These are phyloP conservation scores for Neolamprologus toae DNA, from an alignment of 2,113 vertebrate genomes.

Conservation along the genomic window DNA sequence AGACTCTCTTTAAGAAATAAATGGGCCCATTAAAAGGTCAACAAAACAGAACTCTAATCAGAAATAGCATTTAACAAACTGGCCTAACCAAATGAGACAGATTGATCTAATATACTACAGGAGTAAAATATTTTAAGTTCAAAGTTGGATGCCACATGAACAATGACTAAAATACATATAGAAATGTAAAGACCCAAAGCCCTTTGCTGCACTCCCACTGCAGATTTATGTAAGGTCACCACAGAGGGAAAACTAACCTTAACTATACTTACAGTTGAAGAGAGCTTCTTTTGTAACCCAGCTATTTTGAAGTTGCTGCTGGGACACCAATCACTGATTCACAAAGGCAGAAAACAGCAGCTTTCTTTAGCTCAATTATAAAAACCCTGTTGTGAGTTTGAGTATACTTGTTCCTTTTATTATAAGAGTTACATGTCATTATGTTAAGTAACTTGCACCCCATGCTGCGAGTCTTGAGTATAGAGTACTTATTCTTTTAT, in stretches of 20 bases:
- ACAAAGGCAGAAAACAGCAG: not conserved
- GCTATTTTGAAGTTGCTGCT: not conserved
- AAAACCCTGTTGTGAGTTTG: not conserved
- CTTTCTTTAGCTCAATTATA: not conserved
- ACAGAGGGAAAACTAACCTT: not conserved
- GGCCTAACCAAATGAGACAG: not conserved
- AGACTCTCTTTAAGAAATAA: not conserved
- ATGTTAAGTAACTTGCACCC: not conserved
- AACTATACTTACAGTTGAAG: not conserved
- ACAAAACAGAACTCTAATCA: not conserved
- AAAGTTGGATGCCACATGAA: not conserved
- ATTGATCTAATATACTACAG: not conserved
- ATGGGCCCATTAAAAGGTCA: not conserved
- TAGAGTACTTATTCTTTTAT: not conserved
- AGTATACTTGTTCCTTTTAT: not conserved
- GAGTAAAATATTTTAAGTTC: not conserved
- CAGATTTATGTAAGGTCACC: not conserved
- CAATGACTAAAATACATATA: not conserved
- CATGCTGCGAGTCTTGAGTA: not conserved
- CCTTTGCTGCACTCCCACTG: not conserved
- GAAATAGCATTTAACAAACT: not conserved
- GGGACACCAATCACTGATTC: not conserved
- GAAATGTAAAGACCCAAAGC: not conserved
- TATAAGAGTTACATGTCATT: not conserved
- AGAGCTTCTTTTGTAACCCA: not conserved